Conservation (phyloP, 2,797 vertebrate species). For the Rachycentron canadum region DNA sequence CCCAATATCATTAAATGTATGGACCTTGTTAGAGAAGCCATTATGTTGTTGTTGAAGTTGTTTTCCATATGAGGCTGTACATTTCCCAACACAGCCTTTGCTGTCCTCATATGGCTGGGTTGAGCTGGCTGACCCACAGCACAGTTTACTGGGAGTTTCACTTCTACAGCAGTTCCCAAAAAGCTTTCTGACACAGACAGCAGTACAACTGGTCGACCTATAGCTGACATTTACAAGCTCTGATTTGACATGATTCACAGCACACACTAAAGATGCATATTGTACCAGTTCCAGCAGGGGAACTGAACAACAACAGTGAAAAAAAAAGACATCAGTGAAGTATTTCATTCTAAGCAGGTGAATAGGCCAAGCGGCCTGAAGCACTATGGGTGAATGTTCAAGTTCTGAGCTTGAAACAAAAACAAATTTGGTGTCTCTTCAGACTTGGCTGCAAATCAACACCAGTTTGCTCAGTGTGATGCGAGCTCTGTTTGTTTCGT, state of each 20-base stretch:
- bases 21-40: constrained; percentile 58
- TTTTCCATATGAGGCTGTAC: constrained; percentile 58
- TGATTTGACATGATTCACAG: constrained; percentile 53
- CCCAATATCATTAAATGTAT: constrained; percentile 58
- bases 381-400: constrained; percentile 4
- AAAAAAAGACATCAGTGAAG: constrained; percentile 23
- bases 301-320: constrained; percentile 29
- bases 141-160: constrained; percentile 75
- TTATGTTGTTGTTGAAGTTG: constrained; percentile 38
- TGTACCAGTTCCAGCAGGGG: constrained; percentile 26
- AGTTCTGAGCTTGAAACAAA: constrained; percentile 14
- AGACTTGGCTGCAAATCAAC: not conserved
- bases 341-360: constrained; percentile 44
- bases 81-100: constrained; percentile 47
- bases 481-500: constrained; percentile 4
- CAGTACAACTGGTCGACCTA: constrained; percentile 30
- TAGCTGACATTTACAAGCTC: constrained; percentile 49
- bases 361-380: constrained; percentile 34
- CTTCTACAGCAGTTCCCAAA: constrained; percentile 73
- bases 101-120: constrained; percentile 65
- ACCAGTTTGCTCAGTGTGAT: not conserved
- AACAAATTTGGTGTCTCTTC: not conserved
- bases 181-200: constrained; percentile 59
- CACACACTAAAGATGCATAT: constrained; percentile 31
- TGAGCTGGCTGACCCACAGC: constrained; percentile 64